A percentile compares a stretch with the other conserved stretches of the same genome.
Conservation (phyloP, 1,140 invertebrate genomes). For the Steinernema feltiae region DNA sequence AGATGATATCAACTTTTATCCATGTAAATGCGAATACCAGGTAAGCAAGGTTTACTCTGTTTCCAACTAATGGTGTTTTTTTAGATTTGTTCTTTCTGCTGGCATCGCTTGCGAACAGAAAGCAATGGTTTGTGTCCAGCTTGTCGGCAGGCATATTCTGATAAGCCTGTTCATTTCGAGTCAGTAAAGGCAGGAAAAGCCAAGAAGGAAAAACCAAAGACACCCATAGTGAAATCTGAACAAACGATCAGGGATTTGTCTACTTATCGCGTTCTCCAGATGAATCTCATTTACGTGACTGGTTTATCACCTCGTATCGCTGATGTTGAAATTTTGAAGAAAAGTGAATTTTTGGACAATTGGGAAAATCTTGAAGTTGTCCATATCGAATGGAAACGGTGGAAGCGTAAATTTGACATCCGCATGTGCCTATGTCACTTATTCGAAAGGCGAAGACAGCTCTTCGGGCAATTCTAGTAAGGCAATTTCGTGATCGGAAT, state of each 20-base stretch:
- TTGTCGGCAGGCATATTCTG: conserved; percentile 82
- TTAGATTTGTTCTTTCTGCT: conserved; percentile 99
- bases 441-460: conserved; percentile 86
- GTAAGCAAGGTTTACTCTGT: no score
- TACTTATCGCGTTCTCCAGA: conserved; percentile 90
- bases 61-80: no score
- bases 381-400: conserved; percentile 65
- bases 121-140: conserved; percentile 98
- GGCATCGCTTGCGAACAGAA: conserved; percentile 96
- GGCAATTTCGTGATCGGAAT: no score
- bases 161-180: conserved; percentile 89
- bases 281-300: conserved; percentile 97
- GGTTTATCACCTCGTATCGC: conserved; percentile 88
- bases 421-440: conserved; percentile 80
- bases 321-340: conserved; percentile 87
- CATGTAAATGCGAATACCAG: conserved; percentile 98
- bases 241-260: conserved; percentile 82
- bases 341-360: conserved; percentile 98
- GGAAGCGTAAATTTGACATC: conserved; percentile 73
- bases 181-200: conserved; percentile 78
- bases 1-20: conserved; percentile 96
- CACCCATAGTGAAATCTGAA: conserved; percentile 68
- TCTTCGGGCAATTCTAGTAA: conserved; percentile 72
- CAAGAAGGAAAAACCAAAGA: conserved; percentile 77
- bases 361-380: conserved; percentile 99